Base-by-base conservation (phyloP, 2,797 vertebrate species). In the Pelodytes ibericus region DNA sequence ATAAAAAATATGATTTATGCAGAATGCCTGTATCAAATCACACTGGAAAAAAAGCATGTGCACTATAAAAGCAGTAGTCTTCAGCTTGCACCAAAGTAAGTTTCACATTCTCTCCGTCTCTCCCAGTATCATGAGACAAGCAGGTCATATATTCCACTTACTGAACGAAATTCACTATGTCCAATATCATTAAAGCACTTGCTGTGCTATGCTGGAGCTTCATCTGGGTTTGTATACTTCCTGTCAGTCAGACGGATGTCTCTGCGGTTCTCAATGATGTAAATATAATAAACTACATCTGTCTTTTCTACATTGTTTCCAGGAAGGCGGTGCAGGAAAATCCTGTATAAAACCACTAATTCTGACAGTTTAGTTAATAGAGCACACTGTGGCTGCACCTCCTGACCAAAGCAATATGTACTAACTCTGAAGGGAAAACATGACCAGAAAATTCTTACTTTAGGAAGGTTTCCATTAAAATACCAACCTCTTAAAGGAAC, bases 231-330 rank as follows among this genome's bases (percentile, higher is more conserved):
- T 59, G 26, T 41, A 49, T 29, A 67, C 30, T 44, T 66, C 26
- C 29, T 67, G 64, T 56, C 63, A 60, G 15, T 29, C 15, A n/a
- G 20, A 30, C 11, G 18, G 62, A 15, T 66, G 41, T 66, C 31
- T 47, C 63, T 67, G 2, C 59, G 51, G 33, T 24, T 59, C 63
- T 24, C 20, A 18, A 67, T 59, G 36, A 75, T 60, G 27, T 67
- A 49, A 22, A 49, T 63, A 75, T 49, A 53, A 60, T 67, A 75
- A 67, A 60, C 36, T 75, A 67, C 72, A 67, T 33, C 24, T 25
- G 26, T 60, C 63, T 36, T 63, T 59, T 75, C 63, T 68, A 30
- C 58, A 20, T 33, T 66, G 11, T 58, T 41, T 66, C 11, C 47
- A 74, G 26, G 58, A 49, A 66, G 30, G 18, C 62, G 18, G 36